These are phyloP conservation scores for Pemphredon lugubris DNA, from an alignment of 2,888 invertebrate genomes.

Conservation along the genomic window DNA sequence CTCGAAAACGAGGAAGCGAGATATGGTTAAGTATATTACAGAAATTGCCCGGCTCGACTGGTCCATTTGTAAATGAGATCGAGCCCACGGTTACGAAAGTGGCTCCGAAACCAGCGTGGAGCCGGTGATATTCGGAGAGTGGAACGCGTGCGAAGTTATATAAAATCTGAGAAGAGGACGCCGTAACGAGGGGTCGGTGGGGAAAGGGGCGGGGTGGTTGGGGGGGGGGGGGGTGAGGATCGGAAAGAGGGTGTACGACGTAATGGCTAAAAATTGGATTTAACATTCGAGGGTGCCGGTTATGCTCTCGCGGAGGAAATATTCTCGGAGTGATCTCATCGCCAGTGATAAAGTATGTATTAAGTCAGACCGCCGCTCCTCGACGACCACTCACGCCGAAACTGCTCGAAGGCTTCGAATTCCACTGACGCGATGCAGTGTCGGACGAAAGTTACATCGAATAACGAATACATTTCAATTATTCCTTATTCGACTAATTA, in stretches of 20 bases:
- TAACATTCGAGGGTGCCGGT: slow-evolving; percentile 9
- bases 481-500: too few relatives aligned
- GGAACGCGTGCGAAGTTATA: not conserved
- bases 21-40: slow-evolving; percentile 62
- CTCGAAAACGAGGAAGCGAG: slow-evolving; percentile 24
- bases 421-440: slow-evolving; percentile 1
- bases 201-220: too few relatives aligned
- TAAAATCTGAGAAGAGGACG: slow-evolving; percentile 5
- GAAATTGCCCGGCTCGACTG: slow-evolving; percentile 55
- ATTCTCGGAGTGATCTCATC: slow-evolving; percentile 33
- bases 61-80: slow-evolving; percentile 65
- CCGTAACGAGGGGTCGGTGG: slow-evolving; percentile 29
- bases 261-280: slow-evolving; percentile 42
- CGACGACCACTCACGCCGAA: not conserved
- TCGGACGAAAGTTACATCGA: not conserved
- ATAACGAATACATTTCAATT: too few relatives aligned
- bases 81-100: slow-evolving; percentile 30
- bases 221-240: too few relatives aligned
- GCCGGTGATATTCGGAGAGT: slow-evolving; percentile 2
- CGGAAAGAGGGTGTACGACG: slow-evolving; percentile 7
- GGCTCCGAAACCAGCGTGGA: slow-evolving; percentile 1
- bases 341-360: slow-evolving; percentile 36
- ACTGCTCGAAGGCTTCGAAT: slow-evolving; percentile 11
- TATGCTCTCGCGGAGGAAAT: slow-evolving; percentile 12
- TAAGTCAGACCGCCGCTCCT: slow-evolving; percentile 22